Evolutionary conservation across 92 coral and sea anemone genomes (phyloP).

Genomic region (Zoanthus sansibaricus): DNA sequence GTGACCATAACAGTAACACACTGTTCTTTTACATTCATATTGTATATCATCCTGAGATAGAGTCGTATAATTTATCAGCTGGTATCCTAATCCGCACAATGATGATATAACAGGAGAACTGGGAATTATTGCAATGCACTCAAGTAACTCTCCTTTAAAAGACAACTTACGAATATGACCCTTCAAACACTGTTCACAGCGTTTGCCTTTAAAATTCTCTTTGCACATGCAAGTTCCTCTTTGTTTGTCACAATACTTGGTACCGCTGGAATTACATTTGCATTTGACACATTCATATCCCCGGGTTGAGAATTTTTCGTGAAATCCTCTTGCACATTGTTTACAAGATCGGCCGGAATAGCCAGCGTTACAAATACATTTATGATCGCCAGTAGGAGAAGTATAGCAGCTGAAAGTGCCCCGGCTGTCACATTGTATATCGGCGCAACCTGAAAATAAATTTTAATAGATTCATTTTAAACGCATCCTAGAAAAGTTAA

Average conservation of each 20-base stretch:
- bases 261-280: background rate
- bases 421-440: background rate
- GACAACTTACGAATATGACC: conserved; percentile 25
- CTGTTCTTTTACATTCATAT: conserved; percentile 13
- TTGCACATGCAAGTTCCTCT: conserved; percentile 38
- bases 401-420: conserved; percentile 5
- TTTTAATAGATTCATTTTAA: background rate
- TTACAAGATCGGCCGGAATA: conserved; percentile 52
- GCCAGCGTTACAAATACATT: conserved; percentile 50
- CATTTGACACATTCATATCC: conserved; percentile 33
- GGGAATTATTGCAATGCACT: conserved; percentile 22
- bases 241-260: conserved; percentile 30
- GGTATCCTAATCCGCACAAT: conserved; percentile 37
- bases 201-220: background rate
- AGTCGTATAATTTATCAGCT: conserved; percentile 10
- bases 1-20: conserved; percentile 40
- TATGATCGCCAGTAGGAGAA: background rate
- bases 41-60: background rate
- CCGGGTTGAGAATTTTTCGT: background rate
- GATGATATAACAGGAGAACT: conserved; percentile 46
- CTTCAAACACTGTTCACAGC: conserved; percentile 17
- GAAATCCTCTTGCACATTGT: conserved; percentile 60
- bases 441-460: conserved; percentile 27
- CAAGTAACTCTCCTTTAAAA: background rate
- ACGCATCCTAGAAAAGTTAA: conserved; percentile 4